Percentiles rank a stretch among this genome's conserved stretches.
These are phyloP conservation scores for Verasper variegatus DNA, from an alignment of 2,113 vertebrate species.

Conservation along the genomic window DNA sequence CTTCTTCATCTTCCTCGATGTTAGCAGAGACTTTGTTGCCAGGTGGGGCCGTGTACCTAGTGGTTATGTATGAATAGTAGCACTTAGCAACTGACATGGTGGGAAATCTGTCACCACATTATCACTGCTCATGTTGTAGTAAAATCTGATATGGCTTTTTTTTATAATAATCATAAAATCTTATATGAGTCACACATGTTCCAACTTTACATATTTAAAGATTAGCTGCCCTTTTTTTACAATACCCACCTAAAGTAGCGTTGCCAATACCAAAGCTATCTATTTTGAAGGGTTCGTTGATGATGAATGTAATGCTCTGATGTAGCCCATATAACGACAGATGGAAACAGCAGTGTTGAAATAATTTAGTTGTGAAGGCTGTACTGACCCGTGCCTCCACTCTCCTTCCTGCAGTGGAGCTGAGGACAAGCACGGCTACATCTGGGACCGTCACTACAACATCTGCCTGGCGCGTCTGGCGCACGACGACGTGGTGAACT, in stretches of 20 bases:
- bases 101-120: no score
- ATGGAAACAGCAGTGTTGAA: background rate
- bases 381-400: background rate
- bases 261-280: background rate
- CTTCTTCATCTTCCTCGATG: constrained; percentile 97
- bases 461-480: constrained; percentile 93
- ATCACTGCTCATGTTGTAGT: no score
- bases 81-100: no score
- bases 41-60: constrained; percentile 83
- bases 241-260: background rate
- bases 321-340: no score
- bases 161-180: no score
- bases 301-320: no score
- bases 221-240: no score
- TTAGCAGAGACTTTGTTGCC: constrained; percentile 96
- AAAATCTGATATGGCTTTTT: no score
- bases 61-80: no score
- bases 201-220: no score
- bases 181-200: no score
- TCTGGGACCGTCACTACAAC: constrained; percentile 98
- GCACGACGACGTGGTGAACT: constrained; percentile 95
- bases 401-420: constrained; percentile 83
- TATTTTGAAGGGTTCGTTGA: no score
- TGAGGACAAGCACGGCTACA: constrained; percentile 95
- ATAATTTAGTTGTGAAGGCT: background rate